A percentile compares a stretch with the other conserved stretches of the same genome.
phyloP scores from a whole-genome alignment of 2,113 vertebrate genomes.

The rat (Rattus norvegicus) region GRCr8 NC_086024.1:12853001-12853500 shows the following conservation, averaged over 20 bases:
- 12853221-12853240: neutral
- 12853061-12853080: neutral
- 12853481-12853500: neutral
- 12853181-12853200: constrained; percentile 33
- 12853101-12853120: constrained; percentile 30
- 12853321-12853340: neutral
- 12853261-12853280: neutral
- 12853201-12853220: constrained; percentile 30
- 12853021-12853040: neutral
- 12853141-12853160: constrained; percentile 20
- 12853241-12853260: neutral
- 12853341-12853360: neutral
- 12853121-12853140: neutral
- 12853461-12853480: constrained; percentile 47
- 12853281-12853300: neutral
- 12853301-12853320: neutral
- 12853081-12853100: constrained; percentile 25
- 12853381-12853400: no score
- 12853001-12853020: neutral
- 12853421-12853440: neutral
- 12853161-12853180: neutral
- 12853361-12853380: neutral
- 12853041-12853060: neutral
- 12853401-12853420: neutral
- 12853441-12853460: neutral